Evolutionary conservation across 2,113 vertebrate genomes (phyloP), one percentile per base, ranked within the genome.

Genomic region (Odontophorus gujanensis): DNA sequence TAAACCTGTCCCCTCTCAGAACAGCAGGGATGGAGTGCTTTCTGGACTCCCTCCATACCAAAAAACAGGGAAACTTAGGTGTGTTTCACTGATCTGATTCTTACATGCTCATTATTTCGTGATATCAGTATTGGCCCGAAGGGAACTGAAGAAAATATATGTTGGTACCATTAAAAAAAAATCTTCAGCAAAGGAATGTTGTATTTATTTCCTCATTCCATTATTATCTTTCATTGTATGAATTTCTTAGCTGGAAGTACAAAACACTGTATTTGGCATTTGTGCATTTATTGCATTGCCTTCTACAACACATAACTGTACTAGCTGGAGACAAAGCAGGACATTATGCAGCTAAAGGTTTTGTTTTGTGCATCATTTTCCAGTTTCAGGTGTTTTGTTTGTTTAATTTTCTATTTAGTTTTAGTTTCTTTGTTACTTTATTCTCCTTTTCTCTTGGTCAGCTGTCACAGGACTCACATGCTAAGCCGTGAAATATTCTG

Each of bases 371-470:
- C 57, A 26, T 87, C 75, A 74, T 57, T 91, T 95, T 81, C 38
- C 72, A 79, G 38, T 40, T 96, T 36, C 45, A n/a, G 38, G 67
- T 18, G 0, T 0, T 28, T 73, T 85, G 53, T 78, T 71, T 71
- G 59, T 58, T 85, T 89, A 2, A 9, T 84, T 89, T 90, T 93
- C 74, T 86, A 81, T 81, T 80, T 42, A 40, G 43, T 32, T 66
- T 21, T 59, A 13, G 50, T 78, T 90, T 69, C 25, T 59, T 63
- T 77, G 28, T 69, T 79, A 9, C 32, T 95, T 89, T 75, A 45
- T 83, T 85, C 93, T 84, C 66, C 59, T 81, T 96, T 89, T 69
- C 77, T 93, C 89, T 59, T 89, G 92, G 78, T 85, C 93, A 96
- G 87, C 82, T 80, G 48, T 96, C 89, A 58, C 51, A 87, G 86